phyloP scores from a whole-genome alignment of 2,888 invertebrate genomes.

The Epinotia nisella region DNA sequence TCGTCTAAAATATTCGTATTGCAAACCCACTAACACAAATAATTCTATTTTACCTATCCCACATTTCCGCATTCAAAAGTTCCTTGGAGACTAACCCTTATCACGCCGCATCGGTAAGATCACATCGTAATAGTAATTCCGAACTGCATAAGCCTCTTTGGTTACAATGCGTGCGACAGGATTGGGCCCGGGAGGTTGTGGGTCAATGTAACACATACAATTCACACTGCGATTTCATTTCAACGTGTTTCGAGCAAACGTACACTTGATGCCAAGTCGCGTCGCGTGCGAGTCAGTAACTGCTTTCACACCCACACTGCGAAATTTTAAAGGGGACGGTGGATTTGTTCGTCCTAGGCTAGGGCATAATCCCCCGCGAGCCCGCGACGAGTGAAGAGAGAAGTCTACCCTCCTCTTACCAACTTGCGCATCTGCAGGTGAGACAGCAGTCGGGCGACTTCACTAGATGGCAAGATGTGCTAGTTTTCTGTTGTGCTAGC shows the following conservation, averaged over 20 bases:
- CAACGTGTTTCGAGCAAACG: not conserved
- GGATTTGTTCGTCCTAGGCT: too few relatives aligned
- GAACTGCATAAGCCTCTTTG: slow-evolving; percentile 23
- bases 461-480: not conserved
- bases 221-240: not conserved
- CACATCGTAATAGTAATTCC: slow-evolving; percentile 29
- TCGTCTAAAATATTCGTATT: not conserved
- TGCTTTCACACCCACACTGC: too few relatives aligned
- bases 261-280: too few relatives aligned
- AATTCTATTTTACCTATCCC: not conserved
- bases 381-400: too few relatives aligned
- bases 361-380: too few relatives aligned
- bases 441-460: too few relatives aligned
- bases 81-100: slow-evolving; percentile 27
- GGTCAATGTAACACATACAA: not conserved
- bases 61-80: slow-evolving; percentile 6
- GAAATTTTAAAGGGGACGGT: too few relatives aligned
- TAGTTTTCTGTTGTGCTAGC: too few relatives aligned
- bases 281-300: too few relatives aligned
- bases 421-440: too few relatives aligned
- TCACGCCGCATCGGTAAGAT: slow-evolving; percentile 18
- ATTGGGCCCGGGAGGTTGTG: slow-evolving; percentile 50
- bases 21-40: not conserved
- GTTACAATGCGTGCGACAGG: slow-evolving; percentile 11
- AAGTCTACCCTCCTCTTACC: too few relatives aligned